A percentile compares a stretch with the other conserved stretches of the same genome.
These are phyloP conservation scores for Lycopodina hypogea DNA, from an alignment of 37 sponge, comb jelly and placozoan species.

Conservation along the genomic window DNA sequence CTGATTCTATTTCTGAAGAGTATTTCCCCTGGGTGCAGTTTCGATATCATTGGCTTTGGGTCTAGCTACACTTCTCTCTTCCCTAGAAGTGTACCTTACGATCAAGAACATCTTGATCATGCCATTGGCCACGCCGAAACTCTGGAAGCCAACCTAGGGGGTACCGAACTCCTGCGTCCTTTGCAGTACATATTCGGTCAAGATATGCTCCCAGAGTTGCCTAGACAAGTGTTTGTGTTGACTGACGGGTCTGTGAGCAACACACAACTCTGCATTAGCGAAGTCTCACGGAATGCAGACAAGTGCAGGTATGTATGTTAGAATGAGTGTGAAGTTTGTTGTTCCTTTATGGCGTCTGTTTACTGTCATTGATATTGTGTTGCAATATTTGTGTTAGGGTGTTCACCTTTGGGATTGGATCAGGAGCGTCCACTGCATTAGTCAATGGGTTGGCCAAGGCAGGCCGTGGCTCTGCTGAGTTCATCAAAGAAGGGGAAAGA, in stretches of 20 bases:
- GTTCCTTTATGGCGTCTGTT: too few species aligned
- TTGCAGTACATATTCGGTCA: slow-evolving; percentile 55
- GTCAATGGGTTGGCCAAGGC: slow-evolving; percentile 81
- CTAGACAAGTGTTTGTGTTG: slow-evolving; percentile 77
- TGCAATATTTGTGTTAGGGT: slow-evolving; percentile 13
- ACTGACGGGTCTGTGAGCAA: slow-evolving; percentile 80
- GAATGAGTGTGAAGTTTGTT: too few species aligned
- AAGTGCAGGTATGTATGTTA: slow-evolving; percentile 25
- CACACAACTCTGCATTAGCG: slow-evolving; percentile 48
- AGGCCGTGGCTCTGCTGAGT: slow-evolving; percentile 75
- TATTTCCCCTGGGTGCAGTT: slow-evolving; percentile 69
- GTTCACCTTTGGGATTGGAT: slow-evolving; percentile 85
- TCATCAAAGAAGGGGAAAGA: slow-evolving; percentile 66
- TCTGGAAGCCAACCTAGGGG: slow-evolving; percentile 68
- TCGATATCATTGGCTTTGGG: slow-evolving; percentile 89
- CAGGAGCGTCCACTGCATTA: slow-evolving; percentile 77
- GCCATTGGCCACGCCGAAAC: slow-evolving; percentile 50
- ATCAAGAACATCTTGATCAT: slow-evolving; percentile 56
- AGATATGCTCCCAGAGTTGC: slow-evolving; percentile 31
- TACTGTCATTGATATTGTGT: too few species aligned
- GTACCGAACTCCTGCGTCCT: slow-evolving; percentile 68
- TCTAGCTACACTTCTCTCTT: slow-evolving; percentile 50
- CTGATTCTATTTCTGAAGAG: slow-evolving; percentile 81
- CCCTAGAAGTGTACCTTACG: slow-evolving; percentile 55
- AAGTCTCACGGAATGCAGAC: slow-evolving; percentile 42